Conservation (phyloP, 2,113 vertebrate genomes). For the Pollachius pollachius region DNA sequence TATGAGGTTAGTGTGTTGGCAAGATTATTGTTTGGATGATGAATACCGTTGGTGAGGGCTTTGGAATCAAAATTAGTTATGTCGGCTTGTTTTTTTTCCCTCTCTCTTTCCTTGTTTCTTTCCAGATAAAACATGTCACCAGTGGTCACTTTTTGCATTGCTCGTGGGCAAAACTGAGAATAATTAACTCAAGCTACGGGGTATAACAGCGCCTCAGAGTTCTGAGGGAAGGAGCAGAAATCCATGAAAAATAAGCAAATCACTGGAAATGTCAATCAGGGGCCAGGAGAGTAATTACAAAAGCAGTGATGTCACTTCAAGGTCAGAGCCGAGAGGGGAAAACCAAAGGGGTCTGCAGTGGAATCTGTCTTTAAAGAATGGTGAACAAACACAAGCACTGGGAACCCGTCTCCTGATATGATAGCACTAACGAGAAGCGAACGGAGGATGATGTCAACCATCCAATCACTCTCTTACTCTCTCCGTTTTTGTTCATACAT, state of each 20-base stretch:
- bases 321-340: conserved; percentile 47
- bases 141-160: conserved; percentile 73
- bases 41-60: conserved; percentile 85
- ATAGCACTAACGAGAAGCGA: conserved; percentile 55
- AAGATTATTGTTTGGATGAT: conserved; percentile 98
- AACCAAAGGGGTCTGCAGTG: conserved; percentile 47
- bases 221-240: conserved; percentile 60
- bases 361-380: conserved; percentile 49
- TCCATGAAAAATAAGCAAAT: conserved; percentile 74
- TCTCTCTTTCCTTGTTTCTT: conserved; percentile 32
- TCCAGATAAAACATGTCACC: conserved; percentile 84
- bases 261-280: conserved; percentile 70
- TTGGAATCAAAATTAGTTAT: conserved; percentile 84
- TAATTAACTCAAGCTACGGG: conserved; percentile 67
- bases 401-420: conserved; percentile 31
- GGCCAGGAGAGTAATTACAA: conserved; percentile 61
- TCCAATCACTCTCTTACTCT: conserved; percentile 44
- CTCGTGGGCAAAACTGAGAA: conserved; percentile 60
- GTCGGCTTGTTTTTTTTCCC: conserved; percentile 54
- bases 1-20: conserved; percentile 97
- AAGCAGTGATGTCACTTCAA: conserved; percentile 44
- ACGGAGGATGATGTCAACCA: conserved; percentile 57
- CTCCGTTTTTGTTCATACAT: conserved; percentile 53
- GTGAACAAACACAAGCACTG: conserved; percentile 39
- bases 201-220: conserved; percentile 41